Evolutionary conservation across 2,888 invertebrate genomes (phyloP), one percentile per base, ranked within the genome.

Genomic region (Sialis fuliginosa): DNA sequence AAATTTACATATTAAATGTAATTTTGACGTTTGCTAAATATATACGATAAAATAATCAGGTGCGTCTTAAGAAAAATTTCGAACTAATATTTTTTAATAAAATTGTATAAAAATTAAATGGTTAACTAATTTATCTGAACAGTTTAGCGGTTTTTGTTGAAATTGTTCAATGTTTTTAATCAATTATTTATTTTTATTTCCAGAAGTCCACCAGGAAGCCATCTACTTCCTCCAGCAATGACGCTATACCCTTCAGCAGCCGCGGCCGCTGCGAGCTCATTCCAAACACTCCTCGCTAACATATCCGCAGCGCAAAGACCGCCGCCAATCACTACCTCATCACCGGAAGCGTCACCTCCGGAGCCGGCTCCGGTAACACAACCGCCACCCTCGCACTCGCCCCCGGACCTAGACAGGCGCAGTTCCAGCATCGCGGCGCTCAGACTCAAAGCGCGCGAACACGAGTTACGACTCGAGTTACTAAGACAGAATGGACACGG

Each of bases 381-480:
- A 12, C 65, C 59, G 54, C 62, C 64, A 50, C 73, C 75, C 1
- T 73, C 13, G 8, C 60, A 61, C 9, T 59, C 62, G 4, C 54
- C 64, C 3, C 82, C 79, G 31, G 86, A 87, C 52, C 80, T 86
- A 48, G 88, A 89, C 62, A 70, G 88, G 53, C 69, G 89, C 55
- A 85, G 84, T 55, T 87, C 86, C 33, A 90, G 90, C 58, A 91
- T 91, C 55, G 90, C 89, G 1, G 83, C 87, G 0, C 67, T 92
- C 37, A 70, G 92, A 53, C 72, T 89, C 56, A 90, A 90, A 55
- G 92, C 92, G 1, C 72, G 91, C 45, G 91, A 92, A 62, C 90
- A 91, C 61, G 90, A 91, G 62, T 66, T 89, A 43, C 76, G 87
- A 60, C 68, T 89, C 56, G 89, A 88, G 63, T 79, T 87, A 74